Conservation (phyloP, 2,888 invertebrate species). For the Trilocha varians region DNA sequence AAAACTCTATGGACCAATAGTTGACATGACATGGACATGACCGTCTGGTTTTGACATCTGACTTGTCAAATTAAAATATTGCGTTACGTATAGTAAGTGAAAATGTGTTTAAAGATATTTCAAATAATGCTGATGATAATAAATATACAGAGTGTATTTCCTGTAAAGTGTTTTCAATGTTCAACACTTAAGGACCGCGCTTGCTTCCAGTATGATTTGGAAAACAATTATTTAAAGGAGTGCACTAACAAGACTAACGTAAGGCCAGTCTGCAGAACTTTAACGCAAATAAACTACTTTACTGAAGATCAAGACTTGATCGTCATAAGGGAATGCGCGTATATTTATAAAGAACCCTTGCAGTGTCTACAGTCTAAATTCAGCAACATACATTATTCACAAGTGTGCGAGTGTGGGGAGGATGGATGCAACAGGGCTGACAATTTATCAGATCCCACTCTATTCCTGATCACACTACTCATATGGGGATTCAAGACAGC, state of each 20-base stretch:
- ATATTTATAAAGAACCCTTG: constrained; percentile 32
- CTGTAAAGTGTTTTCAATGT: constrained; percentile 57
- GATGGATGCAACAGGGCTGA: constrained; percentile 46
- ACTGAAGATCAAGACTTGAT: constrained; percentile 33
- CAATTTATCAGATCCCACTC: constrained; percentile 1
- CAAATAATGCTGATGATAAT: neutral
- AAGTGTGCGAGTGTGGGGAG: constrained; percentile 44
- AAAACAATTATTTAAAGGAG: too few relatives aligned
- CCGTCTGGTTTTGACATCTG: too few relatives aligned
- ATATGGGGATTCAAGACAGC: neutral
- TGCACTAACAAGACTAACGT: constrained; percentile 8
- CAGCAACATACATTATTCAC: constrained; percentile 45
- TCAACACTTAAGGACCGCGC: constrained; percentile 27
- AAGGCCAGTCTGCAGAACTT: constrained; percentile 38
- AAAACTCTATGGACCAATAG: too few relatives aligned
- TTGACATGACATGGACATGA: too few relatives aligned
- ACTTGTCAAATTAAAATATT: too few relatives aligned
- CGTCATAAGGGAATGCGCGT: constrained; percentile 52
- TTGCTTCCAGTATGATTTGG: constrained; percentile 40
- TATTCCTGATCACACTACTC: neutral
- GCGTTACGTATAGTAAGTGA: too few relatives aligned
- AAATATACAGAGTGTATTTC: neutral
- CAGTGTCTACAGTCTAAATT: constrained; percentile 41
- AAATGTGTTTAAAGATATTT: too few relatives aligned
- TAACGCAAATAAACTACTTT: constrained; percentile 51